Evolutionary conservation across 2,888 invertebrate species (phyloP).

Genomic region (Dryobotodes eremita): DNA sequence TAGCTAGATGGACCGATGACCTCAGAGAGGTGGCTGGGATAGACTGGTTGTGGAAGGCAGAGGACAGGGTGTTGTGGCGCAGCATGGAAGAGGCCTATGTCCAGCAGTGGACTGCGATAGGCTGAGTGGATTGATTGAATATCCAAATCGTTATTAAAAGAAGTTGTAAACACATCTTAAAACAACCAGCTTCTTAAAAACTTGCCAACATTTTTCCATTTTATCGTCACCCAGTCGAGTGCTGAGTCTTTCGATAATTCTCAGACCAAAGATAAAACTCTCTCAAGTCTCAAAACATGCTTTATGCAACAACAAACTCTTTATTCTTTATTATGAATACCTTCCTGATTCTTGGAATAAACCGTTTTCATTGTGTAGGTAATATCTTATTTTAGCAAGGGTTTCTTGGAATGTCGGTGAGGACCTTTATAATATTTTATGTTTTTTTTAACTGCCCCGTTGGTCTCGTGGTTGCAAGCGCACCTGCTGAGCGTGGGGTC

Average conservation of each 20-base stretch:
- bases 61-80: too few species aligned
- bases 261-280: too few species aligned
- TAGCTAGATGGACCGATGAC: too few species aligned
- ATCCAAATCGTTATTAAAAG: not conserved
- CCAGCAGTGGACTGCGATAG: too few species aligned
- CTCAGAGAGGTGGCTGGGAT: too few species aligned
- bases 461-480: too few species aligned
- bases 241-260: not conserved
- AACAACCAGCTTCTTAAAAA: not conserved
- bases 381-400: not conserved
- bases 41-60: too few species aligned
- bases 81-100: too few species aligned
- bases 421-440: not conserved
- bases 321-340: not conserved
- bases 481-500: too few species aligned
- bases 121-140: too few species aligned
- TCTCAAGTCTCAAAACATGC: slow-evolving; percentile 5
- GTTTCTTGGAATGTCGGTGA: not conserved
- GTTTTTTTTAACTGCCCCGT: too few species aligned
- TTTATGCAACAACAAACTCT: not conserved
- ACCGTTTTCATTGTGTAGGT: not conserved
- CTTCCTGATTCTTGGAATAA: not conserved
- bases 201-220: not conserved
- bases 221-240: not conserved
- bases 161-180: not conserved